Evolutionary conservation across 2,797 vertebrate genomes (phyloP).

Genomic region (Crocidura indochinensis): DNA sequence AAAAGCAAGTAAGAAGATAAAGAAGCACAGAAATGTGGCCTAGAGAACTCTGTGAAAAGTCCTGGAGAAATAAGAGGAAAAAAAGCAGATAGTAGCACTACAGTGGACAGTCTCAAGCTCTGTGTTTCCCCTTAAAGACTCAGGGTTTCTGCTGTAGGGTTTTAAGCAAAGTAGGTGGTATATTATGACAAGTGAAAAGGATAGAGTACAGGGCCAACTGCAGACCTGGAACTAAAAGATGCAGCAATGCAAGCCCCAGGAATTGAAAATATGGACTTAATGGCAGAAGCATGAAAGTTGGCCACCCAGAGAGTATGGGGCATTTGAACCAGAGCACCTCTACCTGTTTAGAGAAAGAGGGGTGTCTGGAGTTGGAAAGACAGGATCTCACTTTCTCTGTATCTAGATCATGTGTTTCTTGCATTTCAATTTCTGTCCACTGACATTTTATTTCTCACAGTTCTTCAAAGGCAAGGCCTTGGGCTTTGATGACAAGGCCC

Average conservation of each 20-base stretch:
- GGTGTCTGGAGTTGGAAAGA: neutral
- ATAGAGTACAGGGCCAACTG: neutral
- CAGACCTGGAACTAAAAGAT: too few relatives aligned
- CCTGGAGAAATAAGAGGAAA: neutral
- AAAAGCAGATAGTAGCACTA: rapidly evolving
- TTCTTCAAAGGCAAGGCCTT: conserved; percentile 84
- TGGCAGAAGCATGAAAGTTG: neutral
- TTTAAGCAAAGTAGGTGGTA: neutral
- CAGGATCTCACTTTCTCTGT: neutral
- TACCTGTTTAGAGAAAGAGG: neutral
- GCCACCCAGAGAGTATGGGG: neutral
- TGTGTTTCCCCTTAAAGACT: neutral
- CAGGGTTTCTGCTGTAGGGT: neutral
- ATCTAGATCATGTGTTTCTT: conserved; percentile 31
- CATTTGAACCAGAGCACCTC: neutral
- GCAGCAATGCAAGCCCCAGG: neutral
- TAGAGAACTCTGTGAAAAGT: neutral
- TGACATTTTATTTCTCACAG: conserved; percentile 79
- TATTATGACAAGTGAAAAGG: neutral
- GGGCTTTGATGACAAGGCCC: conserved; percentile 14
- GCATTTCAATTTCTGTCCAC: conserved; percentile 70
- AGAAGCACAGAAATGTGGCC: neutral
- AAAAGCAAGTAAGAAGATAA: neutral
- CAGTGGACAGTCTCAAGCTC: rapidly evolving
- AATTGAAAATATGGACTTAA: neutral